Conservation (phyloP, 2,888 invertebrate species). For the Nymphalis c-album region DNA sequence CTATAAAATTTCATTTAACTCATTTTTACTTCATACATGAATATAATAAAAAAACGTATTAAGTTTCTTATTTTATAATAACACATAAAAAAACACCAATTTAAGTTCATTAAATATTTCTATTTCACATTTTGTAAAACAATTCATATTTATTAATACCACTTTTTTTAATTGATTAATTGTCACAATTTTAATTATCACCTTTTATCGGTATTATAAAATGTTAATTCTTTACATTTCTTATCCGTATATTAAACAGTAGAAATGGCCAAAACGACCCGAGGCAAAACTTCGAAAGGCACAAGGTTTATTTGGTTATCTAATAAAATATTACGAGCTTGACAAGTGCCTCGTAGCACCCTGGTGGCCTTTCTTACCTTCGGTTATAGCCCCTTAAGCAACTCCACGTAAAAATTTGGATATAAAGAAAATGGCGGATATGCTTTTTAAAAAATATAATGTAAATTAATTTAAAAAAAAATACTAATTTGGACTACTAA, state of each 20-base stretch:
- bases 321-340: constrained; percentile 80
- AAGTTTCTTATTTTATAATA: too few relatives aligned
- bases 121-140: too few relatives aligned
- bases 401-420: constrained; percentile 36
- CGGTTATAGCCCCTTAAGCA: constrained; percentile 63
- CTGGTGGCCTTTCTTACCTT: constrained; percentile 64
- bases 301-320: constrained; percentile 77
- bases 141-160: too few relatives aligned
- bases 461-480: neutral
- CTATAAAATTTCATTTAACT: constrained; percentile 16
- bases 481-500: too few relatives aligned
- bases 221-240: neutral
- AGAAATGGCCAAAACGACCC: constrained; percentile 38
- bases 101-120: neutral
- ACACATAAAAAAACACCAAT: too few relatives aligned
- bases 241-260: neutral
- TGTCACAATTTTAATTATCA: neutral
- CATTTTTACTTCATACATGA: too few relatives aligned
- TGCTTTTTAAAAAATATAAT: neutral
- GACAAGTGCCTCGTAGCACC: constrained; percentile 73
- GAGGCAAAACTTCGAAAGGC: constrained; percentile 59
- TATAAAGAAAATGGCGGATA: constrained; percentile 13
- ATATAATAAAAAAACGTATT: too few relatives aligned
- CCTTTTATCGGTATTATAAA: neutral
- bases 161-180: too few relatives aligned